phyloP scores from a whole-genome alignment of 2,113 vertebrate genomes.

The Nerophis ophidion region DNA sequence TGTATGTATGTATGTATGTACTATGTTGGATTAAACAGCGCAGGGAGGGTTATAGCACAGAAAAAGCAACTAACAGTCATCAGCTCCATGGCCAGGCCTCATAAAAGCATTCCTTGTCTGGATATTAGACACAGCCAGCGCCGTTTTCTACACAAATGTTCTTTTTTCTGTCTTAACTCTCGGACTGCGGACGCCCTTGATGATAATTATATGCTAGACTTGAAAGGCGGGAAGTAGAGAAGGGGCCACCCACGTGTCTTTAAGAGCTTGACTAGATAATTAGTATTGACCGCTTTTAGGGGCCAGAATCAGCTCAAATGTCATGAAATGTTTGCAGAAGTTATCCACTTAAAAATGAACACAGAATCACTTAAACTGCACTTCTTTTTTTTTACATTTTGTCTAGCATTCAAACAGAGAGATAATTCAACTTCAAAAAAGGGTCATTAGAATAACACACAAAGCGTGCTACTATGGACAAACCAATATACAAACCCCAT shows the following conservation, averaged over 20 bases:
- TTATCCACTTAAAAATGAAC: not conserved
- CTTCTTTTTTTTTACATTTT: too few relatives aligned
- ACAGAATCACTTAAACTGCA: too few relatives aligned
- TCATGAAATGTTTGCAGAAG: constrained; percentile 2
- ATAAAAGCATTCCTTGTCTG: constrained; percentile 23
- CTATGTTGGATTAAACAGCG: not conserved
- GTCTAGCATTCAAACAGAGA: too few relatives aligned
- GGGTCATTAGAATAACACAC: too few relatives aligned
- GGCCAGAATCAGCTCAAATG: constrained; percentile 12
- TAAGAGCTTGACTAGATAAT: constrained; percentile 6
- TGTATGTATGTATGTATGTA: too few relatives aligned
- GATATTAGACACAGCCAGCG: not conserved
- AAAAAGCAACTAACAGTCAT: constrained; percentile 62
- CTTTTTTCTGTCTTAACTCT: too few relatives aligned
- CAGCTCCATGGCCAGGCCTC: constrained; percentile 64
- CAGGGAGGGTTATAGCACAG: constrained; percentile 53
- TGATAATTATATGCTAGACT: too few relatives aligned
- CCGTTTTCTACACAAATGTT: too few relatives aligned
- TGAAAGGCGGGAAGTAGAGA: not conserved
- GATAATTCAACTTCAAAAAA: too few relatives aligned
- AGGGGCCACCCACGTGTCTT: not conserved
- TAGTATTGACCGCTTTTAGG: constrained; percentile 8
- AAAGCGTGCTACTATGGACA: too few relatives aligned
- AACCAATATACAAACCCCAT: too few relatives aligned
- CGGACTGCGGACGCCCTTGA: too few relatives aligned